Percentiles rank a stretch among this genome's conserved stretches.
phyloP scores from a whole-genome alignment of 2,113 vertebrate species.

The Phylloscopus whistleri region DNA sequence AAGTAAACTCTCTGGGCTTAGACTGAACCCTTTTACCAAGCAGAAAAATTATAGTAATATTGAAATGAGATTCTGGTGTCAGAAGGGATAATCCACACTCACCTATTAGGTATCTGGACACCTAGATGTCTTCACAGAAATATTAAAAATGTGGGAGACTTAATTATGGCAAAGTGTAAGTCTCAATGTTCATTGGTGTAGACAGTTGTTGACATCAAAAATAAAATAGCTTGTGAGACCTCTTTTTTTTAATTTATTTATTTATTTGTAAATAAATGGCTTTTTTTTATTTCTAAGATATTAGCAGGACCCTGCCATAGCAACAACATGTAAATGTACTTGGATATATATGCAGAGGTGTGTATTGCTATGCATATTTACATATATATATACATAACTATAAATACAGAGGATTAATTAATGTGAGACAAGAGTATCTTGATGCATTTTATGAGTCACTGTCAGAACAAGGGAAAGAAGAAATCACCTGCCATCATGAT shows the following conservation, averaged over 20 bases:
- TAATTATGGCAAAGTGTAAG: neutral
- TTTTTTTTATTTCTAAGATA: neutral
- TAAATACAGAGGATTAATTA: neutral
- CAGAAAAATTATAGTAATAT: neutral
- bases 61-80: neutral
- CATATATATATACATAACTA: neutral
- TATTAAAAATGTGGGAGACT: neutral
- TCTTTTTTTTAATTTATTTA: neutral
- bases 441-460: neutral
- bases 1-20: neutral
- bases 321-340: neutral
- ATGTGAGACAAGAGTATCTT: neutral
- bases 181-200: neutral
- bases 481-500: neutral
- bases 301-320: neutral
- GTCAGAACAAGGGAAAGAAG: neutral
- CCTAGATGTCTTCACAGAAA: neutral
- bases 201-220: neutral
- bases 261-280: neutral
- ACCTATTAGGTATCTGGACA: neutral
- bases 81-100: neutral
- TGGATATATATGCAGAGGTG: neutral
- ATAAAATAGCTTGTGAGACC: constrained; percentile 20
- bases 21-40: neutral
- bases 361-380: neutral